These are phyloP conservation scores for Kryphioiulus occultus DNA, from an alignment of 2,888 invertebrate genomes.

Conservation along the genomic window DNA sequence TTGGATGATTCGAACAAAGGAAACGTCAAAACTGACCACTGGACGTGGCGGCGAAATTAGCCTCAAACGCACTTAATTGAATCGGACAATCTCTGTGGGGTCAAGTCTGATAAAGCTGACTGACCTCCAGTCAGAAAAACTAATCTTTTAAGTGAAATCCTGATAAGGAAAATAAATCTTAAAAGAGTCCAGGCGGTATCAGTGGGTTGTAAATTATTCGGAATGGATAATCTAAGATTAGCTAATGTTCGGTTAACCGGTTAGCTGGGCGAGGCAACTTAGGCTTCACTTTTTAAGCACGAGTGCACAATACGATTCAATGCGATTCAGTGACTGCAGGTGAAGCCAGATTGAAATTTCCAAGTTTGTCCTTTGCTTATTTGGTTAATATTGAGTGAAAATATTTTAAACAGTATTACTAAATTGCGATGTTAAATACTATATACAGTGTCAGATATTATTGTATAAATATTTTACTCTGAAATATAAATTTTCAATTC, in stretches of 20 bases:
- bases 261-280: neutral
- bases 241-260: neutral
- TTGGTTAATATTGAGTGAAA: too few species aligned
- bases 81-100: neutral
- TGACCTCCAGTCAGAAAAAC: neutral
- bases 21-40: conserved; percentile 6
- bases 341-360: neutral
- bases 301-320: neutral
- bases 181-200: neutral
- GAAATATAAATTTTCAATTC: too few species aligned
- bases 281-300: neutral
- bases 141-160: neutral
- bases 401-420: too few species aligned
- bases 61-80: neutral
- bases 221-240: neutral
- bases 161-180: neutral
- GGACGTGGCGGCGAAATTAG: neutral
- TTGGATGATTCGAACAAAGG: neutral
- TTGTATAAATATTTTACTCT: too few species aligned
- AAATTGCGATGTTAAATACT: too few species aligned
- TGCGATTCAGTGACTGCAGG: neutral
- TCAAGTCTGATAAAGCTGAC: neutral
- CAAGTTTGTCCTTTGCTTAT: too few species aligned
- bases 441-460: too few species aligned
- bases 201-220: neutral